phyloP scores from a whole-genome alignment of 2,888 invertebrate species.

The Ganaspis brasiliensis region DNA sequence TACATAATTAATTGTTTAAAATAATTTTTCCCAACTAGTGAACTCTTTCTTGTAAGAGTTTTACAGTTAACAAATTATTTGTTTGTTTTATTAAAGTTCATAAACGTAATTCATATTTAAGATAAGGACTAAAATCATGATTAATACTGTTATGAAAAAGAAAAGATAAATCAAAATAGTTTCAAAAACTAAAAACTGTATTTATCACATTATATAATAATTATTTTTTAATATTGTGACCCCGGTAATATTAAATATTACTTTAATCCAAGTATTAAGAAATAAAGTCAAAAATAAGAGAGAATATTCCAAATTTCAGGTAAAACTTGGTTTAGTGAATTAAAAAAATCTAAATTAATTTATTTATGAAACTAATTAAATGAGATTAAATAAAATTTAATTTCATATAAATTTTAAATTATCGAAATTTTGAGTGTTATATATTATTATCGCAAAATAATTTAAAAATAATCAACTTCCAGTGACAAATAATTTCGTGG shows the following conservation, averaged over 20 bases:
- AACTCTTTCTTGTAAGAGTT: not conserved
- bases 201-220: slow-evolving; percentile 24
- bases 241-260: not conserved
- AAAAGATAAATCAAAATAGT: not conserved
- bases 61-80: slow-evolving; percentile 24
- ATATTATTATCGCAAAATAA: too few species aligned
- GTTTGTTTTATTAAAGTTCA: slow-evolving; percentile 6
- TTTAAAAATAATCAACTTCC: not conserved
- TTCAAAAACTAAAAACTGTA: not conserved
- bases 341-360: too few species aligned
- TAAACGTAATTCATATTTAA: slow-evolving; percentile 18
- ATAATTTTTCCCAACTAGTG: not conserved
- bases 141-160: slow-evolving; percentile 3
- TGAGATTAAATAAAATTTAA: too few species aligned
- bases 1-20: slow-evolving; percentile 30
- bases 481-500: not conserved
- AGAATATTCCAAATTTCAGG: too few species aligned
- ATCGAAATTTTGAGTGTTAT: too few species aligned
- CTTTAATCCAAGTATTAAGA: too few species aligned
- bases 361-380: too few species aligned
- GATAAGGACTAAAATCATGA: slow-evolving; percentile 2
- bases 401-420: too few species aligned
- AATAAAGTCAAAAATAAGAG: too few species aligned
- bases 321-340: too few species aligned
- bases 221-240: slow-evolving; percentile 6